Conservation (phyloP, 2,113 vertebrate genomes). For the Psammodynastes pulverulentus region DNA sequence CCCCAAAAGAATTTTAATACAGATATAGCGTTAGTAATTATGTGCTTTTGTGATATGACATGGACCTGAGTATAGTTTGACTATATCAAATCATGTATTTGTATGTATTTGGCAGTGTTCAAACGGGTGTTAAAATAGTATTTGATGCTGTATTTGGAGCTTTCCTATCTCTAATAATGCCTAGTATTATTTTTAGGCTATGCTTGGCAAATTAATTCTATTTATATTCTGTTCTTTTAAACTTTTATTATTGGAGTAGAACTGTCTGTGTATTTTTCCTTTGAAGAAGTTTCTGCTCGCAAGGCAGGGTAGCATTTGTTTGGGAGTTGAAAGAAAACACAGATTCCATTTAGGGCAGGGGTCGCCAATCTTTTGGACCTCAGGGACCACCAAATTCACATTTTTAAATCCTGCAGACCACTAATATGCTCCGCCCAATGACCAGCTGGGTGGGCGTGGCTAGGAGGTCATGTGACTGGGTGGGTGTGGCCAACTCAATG, state of each 20-base stretch:
- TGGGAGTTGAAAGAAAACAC: background rate
- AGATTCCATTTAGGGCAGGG: background rate
- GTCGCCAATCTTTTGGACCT: too few species aligned
- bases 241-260: background rate
- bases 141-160: background rate
- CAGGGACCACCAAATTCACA: too few species aligned
- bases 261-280: background rate
- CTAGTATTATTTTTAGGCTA: background rate
- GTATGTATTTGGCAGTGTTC: background rate
- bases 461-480: too few species aligned
- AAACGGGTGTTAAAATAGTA: background rate
- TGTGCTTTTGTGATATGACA: background rate
- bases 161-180: background rate
- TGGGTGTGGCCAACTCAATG: too few species aligned
- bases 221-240: background rate
- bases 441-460: too few species aligned
- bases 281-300: background rate
- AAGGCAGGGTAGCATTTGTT: background rate
- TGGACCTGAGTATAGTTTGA: background rate
- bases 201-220: background rate
- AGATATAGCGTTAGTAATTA: background rate
- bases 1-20: background rate
- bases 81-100: background rate
- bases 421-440: too few species aligned
- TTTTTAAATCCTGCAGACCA: too few species aligned